Conservation (phyloP, 2,797 vertebrate species). For the Tapirus indicus region DNA sequence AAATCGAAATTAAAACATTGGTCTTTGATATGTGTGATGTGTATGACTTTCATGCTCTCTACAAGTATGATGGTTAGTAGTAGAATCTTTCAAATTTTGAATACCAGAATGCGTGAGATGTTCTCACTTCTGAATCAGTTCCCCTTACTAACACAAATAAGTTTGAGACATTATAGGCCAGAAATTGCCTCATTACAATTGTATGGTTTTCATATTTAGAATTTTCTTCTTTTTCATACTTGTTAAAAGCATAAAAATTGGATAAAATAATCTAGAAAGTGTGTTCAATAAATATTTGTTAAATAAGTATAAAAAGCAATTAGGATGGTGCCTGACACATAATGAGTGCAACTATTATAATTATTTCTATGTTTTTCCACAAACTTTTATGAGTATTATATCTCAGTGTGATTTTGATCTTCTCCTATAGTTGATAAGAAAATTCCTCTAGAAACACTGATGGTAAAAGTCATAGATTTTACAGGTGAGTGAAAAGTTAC, state of each 20-base stretch:
- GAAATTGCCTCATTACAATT: not conserved
- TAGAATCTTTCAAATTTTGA: not conserved
- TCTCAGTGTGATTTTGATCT: not conserved
- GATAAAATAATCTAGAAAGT: not conserved
- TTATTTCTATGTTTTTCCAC: not conserved
- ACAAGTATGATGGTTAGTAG: not conserved
- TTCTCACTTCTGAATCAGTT: not conserved
- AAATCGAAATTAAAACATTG: not conserved
- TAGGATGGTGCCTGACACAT: not conserved
- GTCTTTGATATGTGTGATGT: not conserved
- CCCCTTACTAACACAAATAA: not conserved
- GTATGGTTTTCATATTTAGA: not conserved
- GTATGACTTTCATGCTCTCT: not conserved
- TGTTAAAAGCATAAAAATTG: not conserved
- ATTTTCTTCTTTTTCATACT: not conserved
- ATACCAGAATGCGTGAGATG: not conserved
- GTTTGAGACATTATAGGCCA: not conserved
- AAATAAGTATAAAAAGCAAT: not conserved
- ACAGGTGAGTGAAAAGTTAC: constrained; percentile 22
- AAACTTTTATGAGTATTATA: not conserved
- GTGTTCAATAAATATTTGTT: not conserved
- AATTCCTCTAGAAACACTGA: constrained; percentile 42
- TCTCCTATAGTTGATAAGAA: constrained; percentile 55
- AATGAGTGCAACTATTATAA: not conserved
- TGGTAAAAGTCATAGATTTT: constrained; percentile 48